Conservation (phyloP, 2,797 vertebrate species). For the Taeniopygia guttata region DNA sequence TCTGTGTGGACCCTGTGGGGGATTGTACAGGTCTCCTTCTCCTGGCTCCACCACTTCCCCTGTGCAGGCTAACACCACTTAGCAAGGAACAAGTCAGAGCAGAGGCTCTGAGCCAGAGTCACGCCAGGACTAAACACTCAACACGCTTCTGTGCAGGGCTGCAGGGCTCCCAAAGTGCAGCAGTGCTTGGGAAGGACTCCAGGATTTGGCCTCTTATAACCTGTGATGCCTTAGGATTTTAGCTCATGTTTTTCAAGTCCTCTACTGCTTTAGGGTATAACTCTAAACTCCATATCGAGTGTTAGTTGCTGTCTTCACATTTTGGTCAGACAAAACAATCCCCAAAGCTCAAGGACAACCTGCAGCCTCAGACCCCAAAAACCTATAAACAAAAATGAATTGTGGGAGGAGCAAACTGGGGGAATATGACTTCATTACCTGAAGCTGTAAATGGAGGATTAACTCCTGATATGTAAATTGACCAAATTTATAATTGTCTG, state of each 20-base stretch:
- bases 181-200: background rate
- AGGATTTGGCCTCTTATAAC: background rate
- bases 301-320: background rate
- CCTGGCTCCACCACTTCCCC: fast-evolving
- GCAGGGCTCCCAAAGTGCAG: background rate
- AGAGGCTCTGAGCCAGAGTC: background rate
- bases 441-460: background rate
- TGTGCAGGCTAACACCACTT: background rate
- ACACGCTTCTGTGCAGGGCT: background rate
- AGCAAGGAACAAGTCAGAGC: background rate
- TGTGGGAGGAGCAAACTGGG: background rate
- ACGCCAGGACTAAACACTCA: background rate
- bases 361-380: background rate
- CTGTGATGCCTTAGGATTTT: background rate
- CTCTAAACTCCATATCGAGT: background rate
- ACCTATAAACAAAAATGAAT: background rate
- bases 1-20: background rate
- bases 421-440: background rate
- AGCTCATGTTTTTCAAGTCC: background rate
- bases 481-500: background rate
- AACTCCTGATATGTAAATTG: background rate
- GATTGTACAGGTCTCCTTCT: fast-evolving
- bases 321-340: background rate
- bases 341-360: background rate
- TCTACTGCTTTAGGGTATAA: background rate